Base-by-base conservation (phyloP, 2,797 vertebrate genomes). In the Anomalospiza imberbis region DNA sequence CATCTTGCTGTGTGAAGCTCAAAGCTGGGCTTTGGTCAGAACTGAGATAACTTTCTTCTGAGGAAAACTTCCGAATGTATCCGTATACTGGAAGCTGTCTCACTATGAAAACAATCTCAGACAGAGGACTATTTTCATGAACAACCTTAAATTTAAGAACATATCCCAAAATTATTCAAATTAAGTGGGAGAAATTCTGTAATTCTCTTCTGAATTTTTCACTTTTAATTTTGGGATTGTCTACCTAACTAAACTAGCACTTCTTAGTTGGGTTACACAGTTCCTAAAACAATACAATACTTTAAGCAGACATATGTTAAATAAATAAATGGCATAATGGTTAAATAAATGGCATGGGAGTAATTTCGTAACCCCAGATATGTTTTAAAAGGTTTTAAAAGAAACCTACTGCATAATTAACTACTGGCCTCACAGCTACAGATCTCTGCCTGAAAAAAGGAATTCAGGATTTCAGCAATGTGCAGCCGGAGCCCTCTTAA, bases 1-100 rank as follows among this genome's bases (percentile, higher is more conserved):
- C 67, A 97, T 99, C 98, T 82, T 98, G 95, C 61, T 99, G 98
- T 24, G 97, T 99, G 95, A 99, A 99, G 5, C 87, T 98, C 95
- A 95, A 96, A 94, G 98, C 89, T 26, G 97, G 98, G 13, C 97
- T 98, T 76, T 95, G 96, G 54, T 97, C 92, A 65, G 95, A 97
- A 95, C 97, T 95, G 22, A 98, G 45, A 60, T 98, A 98, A 51
- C 89, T 96, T 63, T 98, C 97, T 73, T 98, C 97, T 3, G 89
- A 93, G 65, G 98, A 97, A 96, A 98, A 98, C 44, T 91, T 98
- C 65, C 95, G 91, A 91, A 99, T 97, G 94, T 98, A 98, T 80
- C 99, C 99, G 21, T 98, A 96, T 77, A 88, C 86, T 15, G 99
- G 98, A 74, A 94, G 85, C n/a, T 96, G 95, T 88, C 95, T 98